Evolutionary conservation across 1,140 invertebrate genomes (phyloP).

Genomic region (Gerris buenoi): DNA sequence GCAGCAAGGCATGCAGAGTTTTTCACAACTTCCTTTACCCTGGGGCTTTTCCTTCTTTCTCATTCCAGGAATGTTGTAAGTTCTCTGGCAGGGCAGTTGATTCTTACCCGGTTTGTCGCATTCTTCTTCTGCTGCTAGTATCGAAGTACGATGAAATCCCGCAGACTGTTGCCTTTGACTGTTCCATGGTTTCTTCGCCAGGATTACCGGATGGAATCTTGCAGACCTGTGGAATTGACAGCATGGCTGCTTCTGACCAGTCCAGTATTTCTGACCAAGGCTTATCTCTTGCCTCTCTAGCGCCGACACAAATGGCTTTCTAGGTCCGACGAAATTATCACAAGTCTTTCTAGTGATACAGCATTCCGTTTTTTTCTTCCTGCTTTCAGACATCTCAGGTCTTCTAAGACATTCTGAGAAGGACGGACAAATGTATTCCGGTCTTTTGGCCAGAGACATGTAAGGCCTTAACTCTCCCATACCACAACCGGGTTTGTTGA

Average conservation of each 20-base stretch:
- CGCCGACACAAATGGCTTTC: not conserved
- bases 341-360: not conserved
- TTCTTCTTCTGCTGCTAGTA: not conserved
- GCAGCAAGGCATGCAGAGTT: not conserved
- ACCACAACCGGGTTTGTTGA: not conserved
- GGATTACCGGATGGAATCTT: too few species aligned
- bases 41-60: not conserved
- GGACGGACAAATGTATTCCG: not conserved
- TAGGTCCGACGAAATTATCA: not conserved
- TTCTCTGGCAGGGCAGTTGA: not conserved
- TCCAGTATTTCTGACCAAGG: slow-evolving; percentile 1
- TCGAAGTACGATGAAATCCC: too few species aligned
- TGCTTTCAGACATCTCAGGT: not conserved
- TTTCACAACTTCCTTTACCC: not conserved
- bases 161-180: too few species aligned
- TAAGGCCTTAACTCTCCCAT: not conserved
- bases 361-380: not conserved
- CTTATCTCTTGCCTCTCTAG: not conserved
- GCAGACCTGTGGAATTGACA: not conserved
- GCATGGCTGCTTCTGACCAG: not conserved
- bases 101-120: too few species aligned
- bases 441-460: not conserved
- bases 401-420: not conserved
- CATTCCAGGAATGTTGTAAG: not conserved
- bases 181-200: too few species aligned